phyloP scores from a whole-genome alignment of 2,113 vertebrate species.

The Platysternon megacephalum region DNA sequence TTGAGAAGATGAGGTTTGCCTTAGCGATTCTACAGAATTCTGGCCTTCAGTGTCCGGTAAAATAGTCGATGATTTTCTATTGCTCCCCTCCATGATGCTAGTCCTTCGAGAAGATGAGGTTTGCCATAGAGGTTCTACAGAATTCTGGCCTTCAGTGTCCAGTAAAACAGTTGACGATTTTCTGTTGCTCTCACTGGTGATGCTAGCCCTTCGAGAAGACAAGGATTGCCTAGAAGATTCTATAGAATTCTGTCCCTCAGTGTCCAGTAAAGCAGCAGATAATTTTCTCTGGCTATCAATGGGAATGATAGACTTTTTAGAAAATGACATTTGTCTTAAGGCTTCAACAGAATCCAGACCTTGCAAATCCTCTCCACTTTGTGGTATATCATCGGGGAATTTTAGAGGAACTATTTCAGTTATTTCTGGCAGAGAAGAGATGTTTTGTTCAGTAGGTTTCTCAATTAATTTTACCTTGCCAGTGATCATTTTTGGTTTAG shows the following conservation, averaged over 20 bases:
- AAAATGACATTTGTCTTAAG: background rate
- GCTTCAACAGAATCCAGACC: background rate
- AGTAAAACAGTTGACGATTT: rapidly evolving
- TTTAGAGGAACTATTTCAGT: background rate
- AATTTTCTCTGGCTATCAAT: background rate
- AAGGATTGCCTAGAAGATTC: background rate
- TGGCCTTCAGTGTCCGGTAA: rapidly evolving
- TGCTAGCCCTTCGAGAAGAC: background rate
- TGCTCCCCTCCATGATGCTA: background rate
- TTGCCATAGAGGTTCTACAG: background rate
- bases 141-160: rapidly evolving
- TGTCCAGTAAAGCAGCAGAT: background rate
- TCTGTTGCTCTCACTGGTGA: background rate
- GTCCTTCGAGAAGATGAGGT: background rate
- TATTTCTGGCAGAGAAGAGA: background rate
- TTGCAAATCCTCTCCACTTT: background rate
- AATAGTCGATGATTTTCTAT: rapidly evolving
- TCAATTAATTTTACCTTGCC: background rate
- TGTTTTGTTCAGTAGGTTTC: background rate
- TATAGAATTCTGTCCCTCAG: background rate
- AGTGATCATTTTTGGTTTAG: background rate
- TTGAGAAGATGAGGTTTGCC: background rate
- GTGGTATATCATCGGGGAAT: background rate
- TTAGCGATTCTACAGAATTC: background rate
- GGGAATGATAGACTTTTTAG: background rate